Base-by-base conservation (phyloP, 2,797 vertebrate genomes). In the Anomalospiza imberbis region DNA sequence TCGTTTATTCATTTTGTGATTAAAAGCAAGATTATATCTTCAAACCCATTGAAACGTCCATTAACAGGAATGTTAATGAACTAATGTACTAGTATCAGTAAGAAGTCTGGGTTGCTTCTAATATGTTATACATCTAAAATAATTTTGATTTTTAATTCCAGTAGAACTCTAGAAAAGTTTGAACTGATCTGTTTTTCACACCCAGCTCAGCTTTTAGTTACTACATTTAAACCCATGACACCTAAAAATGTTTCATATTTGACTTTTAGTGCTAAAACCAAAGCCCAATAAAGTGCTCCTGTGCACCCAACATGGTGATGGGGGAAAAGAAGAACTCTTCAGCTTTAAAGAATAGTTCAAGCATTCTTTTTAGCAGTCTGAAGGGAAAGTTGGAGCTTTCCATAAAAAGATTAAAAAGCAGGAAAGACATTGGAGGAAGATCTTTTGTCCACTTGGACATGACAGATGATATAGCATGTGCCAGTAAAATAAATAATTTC, bases 401-500 rank as follows among this genome's bases (percentile, higher is more conserved):
- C 38, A 68, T 7, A 57, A 38, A 48, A 71, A 91, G 71, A 94
- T 94, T 94, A 94, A 96, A 94, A 89, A 84, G 42, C 67, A 58
- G 18, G 55, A 76, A 63, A 91, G 71, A 79, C 36, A 72, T 2
- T n/a, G 57, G 29, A 91, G 88, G 57, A 66, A 93, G 63, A 85
- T 60, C 62, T 57, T 89, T 63, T 9, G 54, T 89, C 54, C 55
- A 58, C 57, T 93, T 89, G 40, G 53, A 70, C 55, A 63, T 77
- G 91, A 95, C 70, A 94, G 94, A 89, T 82, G 76, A 85, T 51
- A 48, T 15, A 36, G 47, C 58, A 60, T 38, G 86, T 88, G 88
- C 36, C 78, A 72, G 54, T 47, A 65, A 83, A 91, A 95, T 91
- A 96, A 95, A 96, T 95, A 95, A 96, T 94, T 90, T 61, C 85